A percentile compares a stretch with the other conserved stretches of the same genome.
Evolutionary conservation across 92 coral and sea anemone species (phyloP).

Genomic region (Phenganax subtilis): DNA sequence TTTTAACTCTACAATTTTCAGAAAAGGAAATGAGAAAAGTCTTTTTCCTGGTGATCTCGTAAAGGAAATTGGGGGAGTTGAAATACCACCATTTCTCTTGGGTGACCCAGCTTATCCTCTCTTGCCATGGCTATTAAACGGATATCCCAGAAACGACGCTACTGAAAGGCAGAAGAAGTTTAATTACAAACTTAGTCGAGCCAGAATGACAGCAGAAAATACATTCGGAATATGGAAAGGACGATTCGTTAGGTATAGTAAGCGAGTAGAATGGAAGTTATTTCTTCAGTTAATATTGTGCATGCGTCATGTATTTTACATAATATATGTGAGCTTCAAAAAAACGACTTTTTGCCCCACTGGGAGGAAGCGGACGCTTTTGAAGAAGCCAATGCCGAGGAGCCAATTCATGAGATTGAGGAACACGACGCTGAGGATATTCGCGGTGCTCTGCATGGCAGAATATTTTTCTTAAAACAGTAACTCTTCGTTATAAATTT

Average conservation of each 20-base stretch:
- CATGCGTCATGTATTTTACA: constrained; percentile 38
- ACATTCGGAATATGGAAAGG: constrained; percentile 58
- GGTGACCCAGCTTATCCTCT: constrained; percentile 58
- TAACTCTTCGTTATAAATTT: too few species aligned
- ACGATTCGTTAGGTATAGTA: constrained; percentile 33
- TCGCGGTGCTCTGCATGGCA: constrained; percentile 35
- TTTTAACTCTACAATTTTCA: constrained; percentile 45
- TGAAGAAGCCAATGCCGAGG: background rate
- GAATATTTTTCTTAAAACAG: constrained; percentile 19
- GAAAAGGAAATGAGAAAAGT: constrained; percentile 32
- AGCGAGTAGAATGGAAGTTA: constrained; percentile 48
- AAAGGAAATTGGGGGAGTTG: constrained; percentile 37
- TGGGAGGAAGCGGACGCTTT: constrained; percentile 25
- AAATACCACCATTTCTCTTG: constrained; percentile 43
- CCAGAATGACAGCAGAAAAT: constrained; percentile 55
- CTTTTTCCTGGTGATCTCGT: constrained; percentile 38
- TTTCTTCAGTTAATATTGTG: constrained; percentile 21
- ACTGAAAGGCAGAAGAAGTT: constrained; percentile 35
- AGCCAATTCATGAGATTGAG: background rate
- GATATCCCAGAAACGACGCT: constrained; percentile 43
- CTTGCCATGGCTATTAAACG: constrained; percentile 54
- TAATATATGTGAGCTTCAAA: constrained; percentile 38
- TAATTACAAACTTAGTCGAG: constrained; percentile 46
- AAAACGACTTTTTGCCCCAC: constrained; percentile 32
- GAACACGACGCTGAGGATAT: constrained; percentile 21